phyloP scores from a whole-genome alignment of 2,113 vertebrate species.

The Tursiops truncatus region DNA sequence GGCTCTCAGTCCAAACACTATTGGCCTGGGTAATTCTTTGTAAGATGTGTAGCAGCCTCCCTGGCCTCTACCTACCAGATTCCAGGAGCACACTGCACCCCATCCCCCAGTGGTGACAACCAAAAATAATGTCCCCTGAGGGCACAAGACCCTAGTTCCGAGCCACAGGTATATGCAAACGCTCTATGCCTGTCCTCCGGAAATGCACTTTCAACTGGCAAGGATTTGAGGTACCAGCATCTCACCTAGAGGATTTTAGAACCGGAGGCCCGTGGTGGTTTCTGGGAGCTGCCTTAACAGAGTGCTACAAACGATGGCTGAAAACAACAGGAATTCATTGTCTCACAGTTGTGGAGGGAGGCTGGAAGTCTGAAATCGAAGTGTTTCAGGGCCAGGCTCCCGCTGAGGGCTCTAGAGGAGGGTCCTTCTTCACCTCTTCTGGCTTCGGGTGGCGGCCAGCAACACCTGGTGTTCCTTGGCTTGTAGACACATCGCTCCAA shows the following conservation, averaged over 20 bases:
- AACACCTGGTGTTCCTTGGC: rapidly evolving
- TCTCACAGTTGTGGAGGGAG: background rate
- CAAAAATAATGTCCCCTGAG: background rate
- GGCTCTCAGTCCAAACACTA: rapidly evolving
- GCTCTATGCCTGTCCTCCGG: background rate
- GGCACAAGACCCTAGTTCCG: background rate
- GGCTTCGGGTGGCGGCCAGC: background rate
- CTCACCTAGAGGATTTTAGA: background rate
- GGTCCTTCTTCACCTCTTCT: rapidly evolving
- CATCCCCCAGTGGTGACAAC: background rate
- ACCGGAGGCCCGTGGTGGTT: too few species aligned
- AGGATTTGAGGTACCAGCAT: background rate
- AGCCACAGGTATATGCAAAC: background rate
- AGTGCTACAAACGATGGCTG: too few species aligned
- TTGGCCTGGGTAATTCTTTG: background rate
- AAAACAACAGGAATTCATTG: background rate
- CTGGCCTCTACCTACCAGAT: background rate
- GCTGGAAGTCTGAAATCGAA: background rate
- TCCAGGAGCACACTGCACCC: background rate
- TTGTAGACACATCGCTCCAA: rapidly evolving
- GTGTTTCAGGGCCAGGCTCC: background rate
- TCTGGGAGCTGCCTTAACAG: background rate
- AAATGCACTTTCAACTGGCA: background rate
- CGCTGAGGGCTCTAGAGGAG: too few species aligned
- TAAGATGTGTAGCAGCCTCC: background rate